Evolutionary conservation across 2,113 vertebrate species (phyloP).

Genomic region (Orycteropus afer): DNA sequence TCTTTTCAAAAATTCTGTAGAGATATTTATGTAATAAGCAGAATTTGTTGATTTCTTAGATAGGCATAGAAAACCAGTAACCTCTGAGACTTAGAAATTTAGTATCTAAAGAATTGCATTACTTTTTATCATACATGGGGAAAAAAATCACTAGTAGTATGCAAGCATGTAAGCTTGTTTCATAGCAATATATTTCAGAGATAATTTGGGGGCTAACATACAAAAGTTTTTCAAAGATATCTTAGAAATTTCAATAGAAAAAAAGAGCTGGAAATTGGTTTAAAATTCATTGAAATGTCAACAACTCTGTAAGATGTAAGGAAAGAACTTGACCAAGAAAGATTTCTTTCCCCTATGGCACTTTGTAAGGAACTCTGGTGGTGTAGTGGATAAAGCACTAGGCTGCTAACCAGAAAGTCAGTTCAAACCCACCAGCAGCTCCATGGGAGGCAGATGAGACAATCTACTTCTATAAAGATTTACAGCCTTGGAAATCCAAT

Average conservation of each 20-base stretch:
- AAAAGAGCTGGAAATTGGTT: neutral
- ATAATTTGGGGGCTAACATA: neutral
- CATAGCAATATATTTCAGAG: slow-evolving; percentile 10
- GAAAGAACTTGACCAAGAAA: slow-evolving; percentile 11
- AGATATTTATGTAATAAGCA: neutral
- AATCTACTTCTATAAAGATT: too few relatives aligned
- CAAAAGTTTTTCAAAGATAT: neutral
- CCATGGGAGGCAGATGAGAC: too few relatives aligned
- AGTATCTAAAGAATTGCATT: neutral
- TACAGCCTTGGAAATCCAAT: too few relatives aligned
- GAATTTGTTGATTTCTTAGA: neutral
- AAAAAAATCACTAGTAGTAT: neutral
- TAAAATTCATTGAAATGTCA: slow-evolving; percentile 41
- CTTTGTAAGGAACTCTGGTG: too few relatives aligned
- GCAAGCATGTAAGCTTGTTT: neutral
- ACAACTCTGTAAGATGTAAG: neutral
- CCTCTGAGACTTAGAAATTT: neutral
- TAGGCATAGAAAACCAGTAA: neutral
- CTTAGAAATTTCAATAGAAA: slow-evolving; percentile 28
- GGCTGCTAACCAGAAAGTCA: too few relatives aligned
- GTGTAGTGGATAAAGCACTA: too few relatives aligned
- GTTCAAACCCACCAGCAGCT: too few relatives aligned
- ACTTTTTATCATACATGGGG: neutral
- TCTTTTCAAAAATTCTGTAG: neutral
- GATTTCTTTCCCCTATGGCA: neutral